Evolutionary conservation across 2,113 vertebrate genomes (phyloP).

Genomic region (Apteryx owenii): DNA sequence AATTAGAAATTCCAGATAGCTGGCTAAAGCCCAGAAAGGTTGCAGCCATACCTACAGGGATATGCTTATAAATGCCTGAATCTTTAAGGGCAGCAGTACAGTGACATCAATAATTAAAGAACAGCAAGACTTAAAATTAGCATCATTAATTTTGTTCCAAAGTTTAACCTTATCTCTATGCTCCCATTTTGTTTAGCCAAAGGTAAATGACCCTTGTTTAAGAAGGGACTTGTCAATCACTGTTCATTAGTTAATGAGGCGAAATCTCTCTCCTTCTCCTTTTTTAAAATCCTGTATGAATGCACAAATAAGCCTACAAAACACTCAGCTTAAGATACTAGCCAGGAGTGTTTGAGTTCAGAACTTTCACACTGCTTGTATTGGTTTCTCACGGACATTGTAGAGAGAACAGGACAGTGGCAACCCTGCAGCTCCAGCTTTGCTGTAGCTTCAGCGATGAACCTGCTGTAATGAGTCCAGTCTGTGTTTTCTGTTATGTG

Average conservation of each 20-base stretch:
- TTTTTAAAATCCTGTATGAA: not conserved
- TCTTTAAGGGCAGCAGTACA: not conserved
- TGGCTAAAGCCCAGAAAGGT: not conserved
- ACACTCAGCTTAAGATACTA: not conserved
- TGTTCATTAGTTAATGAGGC: constrained; percentile 9
- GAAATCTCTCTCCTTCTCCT: not conserved
- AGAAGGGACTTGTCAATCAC: not conserved
- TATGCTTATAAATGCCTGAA: constrained; percentile 31
- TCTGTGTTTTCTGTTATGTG: not conserved
- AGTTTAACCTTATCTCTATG: constrained; percentile 30
- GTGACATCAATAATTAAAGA: constrained; percentile 42
- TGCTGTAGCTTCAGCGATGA: not conserved
- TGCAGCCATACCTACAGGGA: not conserved
- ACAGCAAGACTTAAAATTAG: constrained; percentile 34
- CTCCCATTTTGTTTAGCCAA: constrained; percentile 29
- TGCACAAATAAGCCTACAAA: not conserved
- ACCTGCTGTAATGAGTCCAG: not conserved
- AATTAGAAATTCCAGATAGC: constrained; percentile 41
- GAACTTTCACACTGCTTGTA: constrained; percentile 32
- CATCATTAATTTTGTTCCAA: constrained; percentile 47
- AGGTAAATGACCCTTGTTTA: constrained; percentile 16
- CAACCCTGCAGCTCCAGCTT: not conserved
- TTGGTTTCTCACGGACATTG: constrained; percentile 22
- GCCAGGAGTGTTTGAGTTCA: not conserved
- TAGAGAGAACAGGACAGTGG: not conserved